A percentile compares a stretch with the other conserved stretches of the same genome.
Evolutionary conservation across 1,140 invertebrate species (phyloP).

Genomic region (Panulirus ornatus): DNA sequence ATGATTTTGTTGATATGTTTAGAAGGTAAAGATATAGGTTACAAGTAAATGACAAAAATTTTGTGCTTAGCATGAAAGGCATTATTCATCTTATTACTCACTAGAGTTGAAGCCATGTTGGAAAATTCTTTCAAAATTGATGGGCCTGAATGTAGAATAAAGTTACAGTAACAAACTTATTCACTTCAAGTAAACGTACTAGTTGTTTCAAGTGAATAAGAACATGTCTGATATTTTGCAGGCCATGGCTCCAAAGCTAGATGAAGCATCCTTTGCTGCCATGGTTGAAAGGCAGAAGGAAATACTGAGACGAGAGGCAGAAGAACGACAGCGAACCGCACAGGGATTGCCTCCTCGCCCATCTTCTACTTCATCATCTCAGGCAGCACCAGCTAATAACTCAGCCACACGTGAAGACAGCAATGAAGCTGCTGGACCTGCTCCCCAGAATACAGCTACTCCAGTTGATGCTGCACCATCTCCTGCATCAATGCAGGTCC

Average conservation of each 20-base stretch:
- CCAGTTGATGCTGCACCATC: constrained; percentile 65
- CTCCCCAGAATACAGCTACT: constrained; percentile 67
- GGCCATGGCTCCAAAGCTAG: constrained; percentile 73
- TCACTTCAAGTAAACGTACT: no score
- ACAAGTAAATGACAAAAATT: no score
- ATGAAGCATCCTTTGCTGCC: constrained; percentile 70
- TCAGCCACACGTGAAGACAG: constrained; percentile 37
- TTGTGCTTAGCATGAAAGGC: no score
- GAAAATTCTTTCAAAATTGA: no score
- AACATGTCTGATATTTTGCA: background rate
- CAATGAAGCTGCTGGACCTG: constrained; percentile 56
- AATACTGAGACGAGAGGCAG: constrained; percentile 68
- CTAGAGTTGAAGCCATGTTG: no score
- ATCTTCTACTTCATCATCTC: constrained; percentile 57
- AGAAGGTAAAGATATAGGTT: no score
- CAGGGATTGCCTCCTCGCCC: constrained; percentile 52
- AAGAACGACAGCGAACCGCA: constrained; percentile 68
- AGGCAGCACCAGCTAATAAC: constrained; percentile 16
- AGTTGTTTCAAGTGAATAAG: no score
- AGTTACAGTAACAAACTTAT: no score
- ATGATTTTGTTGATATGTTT: no score
- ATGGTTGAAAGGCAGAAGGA: constrained; percentile 75
- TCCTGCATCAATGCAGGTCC: constrained; percentile 61
- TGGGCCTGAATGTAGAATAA: no score
- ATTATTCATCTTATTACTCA: no score